phyloP scores from a whole-genome alignment of 2,113 vertebrate genomes.

The Pterocles burchelli region DNA sequence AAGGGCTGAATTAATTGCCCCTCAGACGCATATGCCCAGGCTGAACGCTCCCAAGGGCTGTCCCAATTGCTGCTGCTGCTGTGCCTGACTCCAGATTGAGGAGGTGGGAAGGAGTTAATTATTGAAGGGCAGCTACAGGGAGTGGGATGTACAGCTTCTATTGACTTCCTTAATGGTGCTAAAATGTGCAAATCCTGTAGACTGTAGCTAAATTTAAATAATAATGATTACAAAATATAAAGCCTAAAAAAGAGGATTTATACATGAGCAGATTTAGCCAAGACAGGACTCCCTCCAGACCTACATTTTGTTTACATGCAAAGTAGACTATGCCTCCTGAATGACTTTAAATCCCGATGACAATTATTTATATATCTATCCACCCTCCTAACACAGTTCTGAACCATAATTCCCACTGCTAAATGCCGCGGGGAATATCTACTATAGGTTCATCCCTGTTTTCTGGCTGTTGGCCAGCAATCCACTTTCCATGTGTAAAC shows the following conservation, averaged over 20 bases:
- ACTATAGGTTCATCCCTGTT: background rate
- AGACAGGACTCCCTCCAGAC: conserved; percentile 50
- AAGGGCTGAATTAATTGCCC: background rate
- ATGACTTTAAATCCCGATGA: background rate
- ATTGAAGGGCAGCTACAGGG: background rate
- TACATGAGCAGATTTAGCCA: conserved; percentile 27
- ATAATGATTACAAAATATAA: conserved; percentile 53
- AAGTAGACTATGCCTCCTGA: conserved; percentile 2
- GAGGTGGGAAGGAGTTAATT: conserved; percentile 28
- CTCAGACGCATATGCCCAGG: background rate
- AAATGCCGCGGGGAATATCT: background rate
- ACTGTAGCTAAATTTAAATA: conserved; percentile 56
- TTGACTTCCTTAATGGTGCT: conserved; percentile 41
- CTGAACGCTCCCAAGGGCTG: background rate
- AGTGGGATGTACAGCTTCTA: background rate
- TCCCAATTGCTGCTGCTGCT: background rate
- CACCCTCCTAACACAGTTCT: background rate
- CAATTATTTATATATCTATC: conserved; percentile 20
- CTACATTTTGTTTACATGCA: conserved; percentile 58
- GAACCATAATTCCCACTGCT: background rate
- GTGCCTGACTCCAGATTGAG: background rate
- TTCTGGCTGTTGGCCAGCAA: conserved; percentile 38
- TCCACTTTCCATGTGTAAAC: background rate
- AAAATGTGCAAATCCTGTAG: conserved; percentile 48
- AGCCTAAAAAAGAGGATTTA: conserved; percentile 66